Evolutionary conservation across 2,888 invertebrate genomes (phyloP).

Genomic region (Eristalinus aeneus): DNA sequence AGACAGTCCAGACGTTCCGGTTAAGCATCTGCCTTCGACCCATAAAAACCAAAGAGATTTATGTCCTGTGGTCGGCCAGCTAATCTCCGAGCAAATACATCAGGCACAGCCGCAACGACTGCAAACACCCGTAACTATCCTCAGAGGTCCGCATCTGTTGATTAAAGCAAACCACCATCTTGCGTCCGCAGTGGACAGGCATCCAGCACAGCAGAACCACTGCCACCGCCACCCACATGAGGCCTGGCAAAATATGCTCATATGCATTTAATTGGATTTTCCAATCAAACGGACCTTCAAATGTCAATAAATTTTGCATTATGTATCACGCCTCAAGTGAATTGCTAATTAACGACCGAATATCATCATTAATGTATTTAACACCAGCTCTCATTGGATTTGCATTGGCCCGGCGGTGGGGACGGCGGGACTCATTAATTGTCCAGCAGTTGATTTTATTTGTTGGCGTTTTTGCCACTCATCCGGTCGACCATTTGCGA

Average conservation of each 20-base stretch:
- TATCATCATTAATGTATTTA: conserved; percentile 21
- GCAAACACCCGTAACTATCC: background rate
- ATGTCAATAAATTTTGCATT: conserved; percentile 13
- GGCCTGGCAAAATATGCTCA: background rate
- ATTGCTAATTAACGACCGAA: conserved; percentile 12
- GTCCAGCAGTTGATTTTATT: background rate
- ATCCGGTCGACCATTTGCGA: too few relatives aligned
- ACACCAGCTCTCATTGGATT: conserved; percentile 20
- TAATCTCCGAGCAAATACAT: background rate
- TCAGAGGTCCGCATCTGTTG: background rate
- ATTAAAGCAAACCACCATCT: background rate
- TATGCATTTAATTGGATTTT: background rate
- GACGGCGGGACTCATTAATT: background rate
- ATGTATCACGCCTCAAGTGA: conserved; percentile 1
- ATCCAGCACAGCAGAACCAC: background rate
- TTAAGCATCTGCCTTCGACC: background rate
- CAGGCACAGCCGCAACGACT: background rate
- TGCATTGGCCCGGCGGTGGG: background rate
- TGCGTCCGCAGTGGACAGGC: background rate
- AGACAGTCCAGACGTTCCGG: background rate
- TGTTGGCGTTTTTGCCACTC: background rate
- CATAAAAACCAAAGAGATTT: background rate
- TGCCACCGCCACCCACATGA: background rate
- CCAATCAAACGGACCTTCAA: background rate
- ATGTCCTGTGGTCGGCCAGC: background rate